Evolutionary conservation across 2,888 invertebrate species (phyloP).

Genomic region (Aspidapion aeneum): DNA sequence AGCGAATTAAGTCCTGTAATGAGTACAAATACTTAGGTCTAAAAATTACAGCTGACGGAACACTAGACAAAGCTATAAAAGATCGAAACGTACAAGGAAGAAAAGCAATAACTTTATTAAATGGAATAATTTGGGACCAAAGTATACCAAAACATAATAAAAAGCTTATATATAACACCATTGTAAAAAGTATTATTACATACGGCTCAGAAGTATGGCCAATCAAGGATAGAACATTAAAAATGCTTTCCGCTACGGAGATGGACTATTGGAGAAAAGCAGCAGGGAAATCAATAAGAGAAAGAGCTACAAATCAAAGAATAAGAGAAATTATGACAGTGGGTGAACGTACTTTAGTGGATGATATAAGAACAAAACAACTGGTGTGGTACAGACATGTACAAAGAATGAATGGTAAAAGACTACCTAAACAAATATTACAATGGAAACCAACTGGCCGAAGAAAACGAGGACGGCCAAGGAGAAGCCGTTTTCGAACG

Average conservation of each 20-base stretch:
- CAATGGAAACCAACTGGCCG: background rate
- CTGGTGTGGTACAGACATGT: constrained; percentile 1
- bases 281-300: background rate
- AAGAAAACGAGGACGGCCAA: constrained; percentile 1
- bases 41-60: too few species aligned
- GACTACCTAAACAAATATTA: background rate
- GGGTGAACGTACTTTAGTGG: background rate
- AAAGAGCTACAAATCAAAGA: constrained; percentile 2
- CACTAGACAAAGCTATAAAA: too few species aligned
- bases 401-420: background rate
- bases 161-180: constrained; percentile 2
- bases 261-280: background rate
- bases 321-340: background rate
- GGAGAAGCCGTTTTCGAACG: too few species aligned
- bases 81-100: too few species aligned
- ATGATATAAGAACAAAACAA: background rate
- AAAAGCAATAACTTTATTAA: too few species aligned
- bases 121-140: too few species aligned
- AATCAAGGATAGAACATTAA: background rate
- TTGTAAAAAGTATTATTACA: constrained; percentile 5
- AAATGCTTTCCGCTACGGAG: background rate
- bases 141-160: too few species aligned
- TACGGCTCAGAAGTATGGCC: constrained; percentile 5
- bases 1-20: too few species aligned
- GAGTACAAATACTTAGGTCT: too few species aligned